These are phyloP conservation scores for Hypothenemus hampei DNA, from an alignment of 1,140 invertebrate species.

Conservation along the genomic window DNA sequence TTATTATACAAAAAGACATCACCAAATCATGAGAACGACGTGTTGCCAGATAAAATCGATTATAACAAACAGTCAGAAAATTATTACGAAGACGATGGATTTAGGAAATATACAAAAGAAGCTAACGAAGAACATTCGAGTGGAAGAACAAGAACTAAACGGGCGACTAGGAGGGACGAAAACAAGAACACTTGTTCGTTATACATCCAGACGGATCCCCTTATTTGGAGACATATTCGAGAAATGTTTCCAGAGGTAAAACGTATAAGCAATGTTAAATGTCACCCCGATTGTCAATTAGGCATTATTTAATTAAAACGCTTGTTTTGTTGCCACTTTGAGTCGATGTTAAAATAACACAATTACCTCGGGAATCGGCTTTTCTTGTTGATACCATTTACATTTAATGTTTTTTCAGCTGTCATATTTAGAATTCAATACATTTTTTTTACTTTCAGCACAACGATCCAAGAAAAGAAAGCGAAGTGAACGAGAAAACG, in stretches of 20 bases:
- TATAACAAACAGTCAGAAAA: neutral
- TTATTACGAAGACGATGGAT: constrained; percentile 42
- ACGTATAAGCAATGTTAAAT: constrained; percentile 31
- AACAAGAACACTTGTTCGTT: constrained; percentile 86
- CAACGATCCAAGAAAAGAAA: constrained; percentile 55
- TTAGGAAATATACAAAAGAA: constrained; percentile 61
- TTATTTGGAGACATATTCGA: constrained; percentile 90
- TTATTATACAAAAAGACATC: neutral
- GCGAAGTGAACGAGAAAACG: constrained; percentile 74
- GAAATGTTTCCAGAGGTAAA: constrained; percentile 62
- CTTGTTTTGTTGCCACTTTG: too few relatives aligned
- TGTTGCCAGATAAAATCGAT: neutral
- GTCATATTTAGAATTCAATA: too few relatives aligned
- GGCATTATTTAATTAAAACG: too few relatives aligned
- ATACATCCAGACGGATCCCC: constrained; percentile 96
- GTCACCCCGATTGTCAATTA: too few relatives aligned
- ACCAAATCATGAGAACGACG: neutral
- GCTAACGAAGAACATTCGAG: constrained; percentile 55
- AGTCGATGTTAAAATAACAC: too few relatives aligned
- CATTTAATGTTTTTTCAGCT: too few relatives aligned
- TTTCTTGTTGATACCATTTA: too few relatives aligned
- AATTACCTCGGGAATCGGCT: too few relatives aligned
- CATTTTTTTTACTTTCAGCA: constrained; percentile 49
- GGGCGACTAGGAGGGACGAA: constrained; percentile 50
- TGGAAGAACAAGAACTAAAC: constrained; percentile 41